Evolutionary conservation across 1,140 invertebrate species (phyloP).

Genomic region (Drosophila varians): DNA sequence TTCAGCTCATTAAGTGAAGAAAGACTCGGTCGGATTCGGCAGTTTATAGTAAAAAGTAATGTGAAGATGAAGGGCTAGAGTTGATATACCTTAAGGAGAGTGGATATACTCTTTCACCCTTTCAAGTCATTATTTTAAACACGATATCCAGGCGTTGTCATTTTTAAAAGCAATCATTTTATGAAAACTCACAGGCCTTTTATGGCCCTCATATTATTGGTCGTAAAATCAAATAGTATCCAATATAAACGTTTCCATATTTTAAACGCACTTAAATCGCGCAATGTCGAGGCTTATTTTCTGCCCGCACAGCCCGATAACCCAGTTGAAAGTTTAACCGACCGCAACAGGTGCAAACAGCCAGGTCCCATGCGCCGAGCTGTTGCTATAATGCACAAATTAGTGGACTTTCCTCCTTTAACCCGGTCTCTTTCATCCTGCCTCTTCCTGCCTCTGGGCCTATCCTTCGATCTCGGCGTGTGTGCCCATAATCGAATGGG

Average conservation of each 20-base stretch:
- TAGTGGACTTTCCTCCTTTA: conserved; percentile 45
- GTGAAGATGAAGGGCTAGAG: too few relatives aligned
- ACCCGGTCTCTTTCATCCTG: neutral
- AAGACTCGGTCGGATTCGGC: neutral
- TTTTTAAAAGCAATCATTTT: neutral
- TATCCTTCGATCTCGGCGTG: conserved; percentile 2
- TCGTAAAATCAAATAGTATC: conserved; percentile 1
- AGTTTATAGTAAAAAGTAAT: too few relatives aligned
- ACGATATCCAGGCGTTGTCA: too few relatives aligned
- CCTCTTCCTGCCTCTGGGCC: too few relatives aligned
- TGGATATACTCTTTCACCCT: neutral
- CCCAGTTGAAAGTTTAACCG: conserved; percentile 63
- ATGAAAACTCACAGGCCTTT: neutral
- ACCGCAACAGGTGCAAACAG: conserved; percentile 66
- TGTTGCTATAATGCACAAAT: conserved; percentile 63
- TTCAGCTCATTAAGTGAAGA: conserved; percentile 47
- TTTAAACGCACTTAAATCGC: neutral
- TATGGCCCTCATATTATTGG: neutral
- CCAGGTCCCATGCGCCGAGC: conserved; percentile 4
- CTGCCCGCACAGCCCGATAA: conserved; percentile 13
- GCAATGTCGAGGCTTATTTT: neutral
- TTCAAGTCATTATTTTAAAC: neutral
- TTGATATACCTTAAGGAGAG: too few relatives aligned
- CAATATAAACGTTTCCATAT: neutral
- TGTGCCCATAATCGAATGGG: conserved; percentile 12